Evolutionary conservation across 2,888 invertebrate genomes (phyloP), one percentile per base, ranked within the genome.

Genomic region (Pherbina coryleti): DNA sequence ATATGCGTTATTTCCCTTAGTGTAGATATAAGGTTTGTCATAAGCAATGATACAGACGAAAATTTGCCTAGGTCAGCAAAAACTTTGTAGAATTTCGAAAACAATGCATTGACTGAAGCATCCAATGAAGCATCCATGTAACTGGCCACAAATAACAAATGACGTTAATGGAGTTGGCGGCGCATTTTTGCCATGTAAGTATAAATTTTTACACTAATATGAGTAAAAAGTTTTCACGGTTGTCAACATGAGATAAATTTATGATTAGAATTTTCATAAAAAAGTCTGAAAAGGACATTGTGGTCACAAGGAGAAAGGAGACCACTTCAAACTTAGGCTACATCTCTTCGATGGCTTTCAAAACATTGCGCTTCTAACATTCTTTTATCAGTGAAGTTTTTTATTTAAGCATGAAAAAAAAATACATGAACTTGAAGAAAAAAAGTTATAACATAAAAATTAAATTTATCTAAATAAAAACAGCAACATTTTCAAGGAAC

Each of bases 211-310:
- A 64, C 34, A 64, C 14, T 14, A 28, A 17, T n/a, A 34, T n/a
- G 31, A 17, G 3, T 11, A 34, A 34, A n/a, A 64, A 64, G 64
- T 64, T 64, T 64, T 64, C 64, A 64, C 31, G 64, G 28, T 64
- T 31, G 64, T 5, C 5, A n/a, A 31, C 11, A 8, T 11, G n/a
- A 34, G 25, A 31, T 31, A 28, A 64, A n/a, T 64, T 64, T 64
- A 31, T 64, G 64, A 64, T 64, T 64, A 64, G 31, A 64, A 64
- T 64, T 4, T 34, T 5, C 28, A 0, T 31, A 22, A 25, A 34
- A 31, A 22, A 3, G 1, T 8, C 5, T 14, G 4, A 17, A 64
- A 44, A 11, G 44, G 44, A 44, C 11, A 44, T 44, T 44, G 44
- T 11, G 44, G 44, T 14, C 11, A 2, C 2, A 3, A 11, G 44